Evolutionary conservation across 37 sponge, comb jelly and placozoan genomes (phyloP).

Genomic region (Ephydatia muelleri): DNA sequence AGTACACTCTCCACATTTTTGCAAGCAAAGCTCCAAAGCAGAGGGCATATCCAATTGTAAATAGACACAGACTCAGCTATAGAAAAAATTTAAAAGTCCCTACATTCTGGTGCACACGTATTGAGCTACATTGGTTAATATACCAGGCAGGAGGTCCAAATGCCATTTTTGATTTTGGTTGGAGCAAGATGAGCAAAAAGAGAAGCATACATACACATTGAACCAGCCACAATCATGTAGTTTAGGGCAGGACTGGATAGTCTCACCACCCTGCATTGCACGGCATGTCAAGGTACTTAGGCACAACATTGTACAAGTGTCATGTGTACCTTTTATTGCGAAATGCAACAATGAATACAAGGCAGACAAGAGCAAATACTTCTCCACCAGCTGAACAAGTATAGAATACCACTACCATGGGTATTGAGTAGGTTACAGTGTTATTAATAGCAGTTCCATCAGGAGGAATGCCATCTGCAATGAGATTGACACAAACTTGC

Average conservation of each 20-base stretch:
- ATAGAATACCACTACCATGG: conserved; percentile 15
- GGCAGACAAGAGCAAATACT: conserved; percentile 18
- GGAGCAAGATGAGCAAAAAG: conserved; percentile 7
- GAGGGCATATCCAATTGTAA: conserved; percentile 23
- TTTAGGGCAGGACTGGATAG: conserved; percentile 32
- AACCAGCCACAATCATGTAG: conserved; percentile 13
- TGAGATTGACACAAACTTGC: background rate
- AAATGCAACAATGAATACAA: conserved; percentile 24
- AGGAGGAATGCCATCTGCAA: conserved; percentile 23
- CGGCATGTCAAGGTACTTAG: background rate
- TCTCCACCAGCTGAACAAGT: conserved; percentile 4
- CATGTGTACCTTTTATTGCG: conserved; percentile 24
- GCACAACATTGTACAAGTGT: background rate
- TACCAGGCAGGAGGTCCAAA: background rate
- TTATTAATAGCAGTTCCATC: conserved; percentile 9
- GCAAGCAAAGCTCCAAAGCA: conserved; percentile 38
- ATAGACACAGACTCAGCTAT: conserved; percentile 6
- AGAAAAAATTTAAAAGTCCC: background rate
- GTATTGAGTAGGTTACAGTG: background rate
- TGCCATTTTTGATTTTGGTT: background rate
- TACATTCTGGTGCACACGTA: background rate
- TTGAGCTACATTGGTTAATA: background rate
- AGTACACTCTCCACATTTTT: conserved; percentile 52
- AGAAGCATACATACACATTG: conserved; percentile 5
- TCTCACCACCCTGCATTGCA: conserved; percentile 14